Evolutionary conservation across 2,888 invertebrate genomes (phyloP), one percentile per base, ranked within the genome.

Genomic region (Gisinianus flammeolus): DNA sequence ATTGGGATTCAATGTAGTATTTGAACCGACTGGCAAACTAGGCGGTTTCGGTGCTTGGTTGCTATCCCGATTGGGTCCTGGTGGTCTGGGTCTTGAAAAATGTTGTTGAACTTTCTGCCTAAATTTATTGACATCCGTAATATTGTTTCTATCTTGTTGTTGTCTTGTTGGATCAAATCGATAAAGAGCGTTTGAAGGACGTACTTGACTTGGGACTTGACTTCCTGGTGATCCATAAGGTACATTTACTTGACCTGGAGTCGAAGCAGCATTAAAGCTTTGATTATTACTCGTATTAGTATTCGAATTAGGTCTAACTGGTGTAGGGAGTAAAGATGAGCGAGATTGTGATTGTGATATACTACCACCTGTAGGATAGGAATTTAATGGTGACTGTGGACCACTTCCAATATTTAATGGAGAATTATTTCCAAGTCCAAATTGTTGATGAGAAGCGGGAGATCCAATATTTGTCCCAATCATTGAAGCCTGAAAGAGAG

Each of bases 71-170:
- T 19, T 19, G 19, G 4, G 19, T 10, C n/a, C 56, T 58, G 77
- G 69, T 24, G 52, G 31, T 44, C 72, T 30, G 35, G 62, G 44
- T 54, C 77, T 56, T 5, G 52, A 19, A 77, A 79, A 79, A 73
- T 80, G 78, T 26, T 78, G 78, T 24, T 78, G 76, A 71, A 78
- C 78, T 56, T 72, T 75, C 30, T 71, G 76, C 22, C 68, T 64
- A 30, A 80, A 75, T 16, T 80, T 54, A 67, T 68, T 58, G 4
- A 33, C 22, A 52, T 62, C 33, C 1, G 31, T 28, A 4, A 52
- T 24, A 30, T 58, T 28, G 2, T 44, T 22, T 16, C 35, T 35
- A 28, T n/a, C 12, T 58, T 44, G 44, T n/a, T n/a, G n/a, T n/a
- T n/a, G n/a, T 54, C 28, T 19, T 30, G 69, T 28, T 2, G 58